A percentile compares a stretch with the other conserved stretches of the same genome.
Evolutionary conservation across 1,140 invertebrate genomes (phyloP).

Genomic region (Heliconius hewitsoni): DNA sequence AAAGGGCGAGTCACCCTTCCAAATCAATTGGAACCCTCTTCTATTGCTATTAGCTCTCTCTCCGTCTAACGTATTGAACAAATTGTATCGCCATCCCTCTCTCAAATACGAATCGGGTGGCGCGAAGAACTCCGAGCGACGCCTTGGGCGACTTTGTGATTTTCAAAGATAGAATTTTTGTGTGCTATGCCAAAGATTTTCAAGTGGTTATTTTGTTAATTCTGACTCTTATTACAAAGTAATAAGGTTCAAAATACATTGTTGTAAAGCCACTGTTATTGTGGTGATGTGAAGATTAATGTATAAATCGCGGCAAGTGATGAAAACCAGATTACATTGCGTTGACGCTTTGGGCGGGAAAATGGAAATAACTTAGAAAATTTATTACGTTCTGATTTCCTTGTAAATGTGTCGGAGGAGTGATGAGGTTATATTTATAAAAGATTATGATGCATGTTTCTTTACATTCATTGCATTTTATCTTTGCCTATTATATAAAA

Average conservation of each 20-base stretch:
- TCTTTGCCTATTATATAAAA: no score
- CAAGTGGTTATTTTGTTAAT: slow-evolving; percentile 7
- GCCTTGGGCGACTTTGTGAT: slow-evolving; percentile 55
- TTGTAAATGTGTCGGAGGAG: background rate
- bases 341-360: slow-evolving; percentile 66
- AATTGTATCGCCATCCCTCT: slow-evolving; percentile 44
- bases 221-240: background rate
- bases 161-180: slow-evolving; percentile 64
- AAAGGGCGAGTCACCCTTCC: slow-evolving; percentile 68
- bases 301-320: slow-evolving; percentile 58
- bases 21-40: slow-evolving; percentile 70
- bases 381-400: slow-evolving; percentile 44
- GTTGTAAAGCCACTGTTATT: slow-evolving; percentile 18
- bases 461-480: background rate
- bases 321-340: slow-evolving; percentile 63
- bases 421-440: background rate
- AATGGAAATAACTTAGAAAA: slow-evolving; percentile 51
- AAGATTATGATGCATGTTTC: background rate
- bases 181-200: slow-evolving; percentile 41
- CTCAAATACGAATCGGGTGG: slow-evolving; percentile 54
- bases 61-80: slow-evolving; percentile 40
- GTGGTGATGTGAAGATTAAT: slow-evolving; percentile 60
- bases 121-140: slow-evolving; percentile 47
- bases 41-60: slow-evolving; percentile 54
- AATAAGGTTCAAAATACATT: slow-evolving; percentile 41